phyloP scores from a whole-genome alignment of 2,888 invertebrate species.

The Lissocephala sabroskyi region DNA sequence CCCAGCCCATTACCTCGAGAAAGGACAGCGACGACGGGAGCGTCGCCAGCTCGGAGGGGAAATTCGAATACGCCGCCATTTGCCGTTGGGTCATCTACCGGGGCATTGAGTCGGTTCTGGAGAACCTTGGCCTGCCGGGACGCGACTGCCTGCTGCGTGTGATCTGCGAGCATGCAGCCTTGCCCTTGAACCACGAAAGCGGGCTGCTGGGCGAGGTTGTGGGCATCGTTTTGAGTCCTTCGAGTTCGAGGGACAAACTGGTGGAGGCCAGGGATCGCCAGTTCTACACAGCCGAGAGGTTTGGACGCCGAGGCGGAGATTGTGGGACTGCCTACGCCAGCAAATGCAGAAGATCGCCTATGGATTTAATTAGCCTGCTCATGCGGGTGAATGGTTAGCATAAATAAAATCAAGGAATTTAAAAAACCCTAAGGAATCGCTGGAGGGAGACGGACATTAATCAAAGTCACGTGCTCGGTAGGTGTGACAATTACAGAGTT shows the following conservation, averaged over 20 bases:
- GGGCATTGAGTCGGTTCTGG: conserved; percentile 58
- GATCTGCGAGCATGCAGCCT: conserved; percentile 83
- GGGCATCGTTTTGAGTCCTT: conserved; percentile 84
- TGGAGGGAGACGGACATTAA: too few relatives aligned
- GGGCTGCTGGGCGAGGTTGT: conserved; percentile 84
- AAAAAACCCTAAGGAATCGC: too few relatives aligned
- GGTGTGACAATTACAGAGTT: conserved; percentile 51
- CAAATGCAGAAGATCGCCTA: conserved; percentile 53
- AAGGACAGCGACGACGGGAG: background rate
- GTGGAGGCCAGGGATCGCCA: conserved; percentile 78
- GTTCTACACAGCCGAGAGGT: conserved; percentile 80
- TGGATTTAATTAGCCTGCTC: conserved; percentile 41
- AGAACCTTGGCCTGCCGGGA: conserved; percentile 78
- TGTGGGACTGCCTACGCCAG: conserved; percentile 50
- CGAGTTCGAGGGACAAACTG: conserved; percentile 77
- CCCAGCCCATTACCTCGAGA: conserved; percentile 51
- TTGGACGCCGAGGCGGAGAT: conserved; percentile 74
- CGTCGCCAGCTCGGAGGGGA: conserved; percentile 13
- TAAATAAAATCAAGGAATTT: too few relatives aligned
- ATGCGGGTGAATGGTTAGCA: background rate
- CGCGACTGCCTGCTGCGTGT: conserved; percentile 81
- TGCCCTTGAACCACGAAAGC: conserved; percentile 79
- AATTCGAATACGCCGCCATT: conserved; percentile 31
- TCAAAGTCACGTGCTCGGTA: conserved; percentile 21
- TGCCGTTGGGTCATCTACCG: conserved; percentile 68